Base-by-base conservation (phyloP, 2,113 vertebrate species). In the Crocuta crocuta region DNA sequence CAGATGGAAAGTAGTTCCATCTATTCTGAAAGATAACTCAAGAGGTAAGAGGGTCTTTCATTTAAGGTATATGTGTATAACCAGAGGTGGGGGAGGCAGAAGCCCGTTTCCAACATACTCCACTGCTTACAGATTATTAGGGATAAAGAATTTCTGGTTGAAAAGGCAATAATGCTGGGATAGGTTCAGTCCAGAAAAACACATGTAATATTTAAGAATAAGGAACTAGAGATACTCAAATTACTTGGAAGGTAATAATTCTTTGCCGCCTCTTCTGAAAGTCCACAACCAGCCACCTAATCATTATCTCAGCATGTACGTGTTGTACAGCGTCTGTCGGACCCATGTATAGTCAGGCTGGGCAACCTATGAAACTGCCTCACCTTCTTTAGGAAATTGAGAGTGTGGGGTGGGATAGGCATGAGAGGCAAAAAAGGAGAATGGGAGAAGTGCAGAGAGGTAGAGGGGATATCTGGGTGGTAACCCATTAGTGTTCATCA, bases 161-260 rank as follows among this genome's bases (percentile, higher is more conserved):
- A 73, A 92, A 97, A 86, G 35, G 50, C 68, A 74, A 96, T 96
- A 83, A 78, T 81, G 7, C 65, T 90, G 66, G 68, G 39, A 76
- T n/a, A 86, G 21, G 5, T 95, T 97, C 33, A 35, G 43, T 87
- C 55, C 61, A 19, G 33, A 96, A 93, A 13, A 83, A 4, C 63
- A 12, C 39, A 66, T 61, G 71, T 83, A 76, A 95, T 95, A 84
- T 58, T 19, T 2, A 91, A n/a, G 61, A 95, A 88, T 61, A 24
- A 86, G 17, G n/a, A 89, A 73, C 10, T 39, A 92, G 50, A 55
- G 23, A 96, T 80, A n/a, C 7, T 73, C 82, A 61, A 6, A 55
- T 71, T 91, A 71, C 70, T 91, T 80, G 13, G 73, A 88, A 23
- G 12, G 9, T 50, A 83, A 73, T 87, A 73, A 89, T 87, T 93